Conservation (phyloP, 2,888 invertebrate species). For the Margaritifera margaritifera region DNA sequence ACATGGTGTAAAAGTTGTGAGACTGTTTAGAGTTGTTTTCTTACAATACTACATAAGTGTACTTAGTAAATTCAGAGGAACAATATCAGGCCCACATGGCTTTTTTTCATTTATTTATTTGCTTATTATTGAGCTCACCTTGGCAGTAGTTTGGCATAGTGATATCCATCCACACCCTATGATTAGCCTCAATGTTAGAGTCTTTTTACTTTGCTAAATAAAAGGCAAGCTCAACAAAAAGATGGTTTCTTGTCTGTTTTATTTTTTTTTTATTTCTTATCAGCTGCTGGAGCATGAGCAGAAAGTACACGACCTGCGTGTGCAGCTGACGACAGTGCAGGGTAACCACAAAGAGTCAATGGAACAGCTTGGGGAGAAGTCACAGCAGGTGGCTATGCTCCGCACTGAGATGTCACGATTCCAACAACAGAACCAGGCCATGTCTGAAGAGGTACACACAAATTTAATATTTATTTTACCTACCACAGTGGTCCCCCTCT, state of each 20-base stretch:
- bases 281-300: conserved; percentile 68
- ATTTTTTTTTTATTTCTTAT: conserved; percentile 5
- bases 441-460: conserved; percentile 68
- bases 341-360: conserved; percentile 71
- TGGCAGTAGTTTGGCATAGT: too few species aligned
- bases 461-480: neutral
- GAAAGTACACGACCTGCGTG: conserved; percentile 63
- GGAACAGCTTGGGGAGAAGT: conserved; percentile 68
- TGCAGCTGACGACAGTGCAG: conserved; percentile 68
- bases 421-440: conserved; percentile 64
- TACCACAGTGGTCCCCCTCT: neutral
- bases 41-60: too few species aligned
- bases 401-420: conserved; percentile 64
- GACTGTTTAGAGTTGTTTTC: too few species aligned
- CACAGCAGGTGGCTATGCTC: conserved; percentile 62
- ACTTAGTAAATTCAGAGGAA: too few species aligned
- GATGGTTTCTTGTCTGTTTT: neutral
- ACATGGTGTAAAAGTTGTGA: too few species aligned
- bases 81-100: too few species aligned
- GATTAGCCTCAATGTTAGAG: too few species aligned
- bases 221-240: too few species aligned
- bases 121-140: too few species aligned
- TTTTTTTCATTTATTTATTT: too few species aligned
- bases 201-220: too few species aligned
- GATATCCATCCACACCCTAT: too few species aligned